Percentiles rank a stretch among this genome's conserved stretches.
Conservation (phyloP, 2,797 vertebrate genomes). For the Setipinna tenuifilis region DNA sequence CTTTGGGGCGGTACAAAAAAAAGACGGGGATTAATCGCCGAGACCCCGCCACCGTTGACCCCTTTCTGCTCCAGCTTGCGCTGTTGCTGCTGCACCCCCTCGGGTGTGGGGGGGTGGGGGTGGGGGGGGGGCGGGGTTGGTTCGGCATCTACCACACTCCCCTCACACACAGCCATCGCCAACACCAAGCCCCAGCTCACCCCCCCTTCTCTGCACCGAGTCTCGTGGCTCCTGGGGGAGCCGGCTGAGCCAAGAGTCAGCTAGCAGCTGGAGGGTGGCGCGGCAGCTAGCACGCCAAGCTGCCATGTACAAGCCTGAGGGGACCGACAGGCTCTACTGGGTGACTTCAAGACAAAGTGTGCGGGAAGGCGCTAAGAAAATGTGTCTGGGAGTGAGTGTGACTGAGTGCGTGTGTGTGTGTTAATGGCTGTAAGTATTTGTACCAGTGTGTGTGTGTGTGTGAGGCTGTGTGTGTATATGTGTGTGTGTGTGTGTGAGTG, state of each 20-base stretch:
- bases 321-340: background rate
- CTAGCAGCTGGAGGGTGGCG: slow-evolving; percentile 7
- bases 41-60: background rate
- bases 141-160: background rate
- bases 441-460: background rate
- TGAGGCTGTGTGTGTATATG: background rate
- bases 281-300: background rate
- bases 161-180: background rate
- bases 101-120: no score
- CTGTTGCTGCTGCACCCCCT: background rate
- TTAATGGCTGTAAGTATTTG: background rate
- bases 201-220: background rate
- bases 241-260: background rate
- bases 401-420: background rate
- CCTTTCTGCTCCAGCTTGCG: background rate
- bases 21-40: background rate
- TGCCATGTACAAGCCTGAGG: slow-evolving; percentile 13
- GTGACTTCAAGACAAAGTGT: background rate
- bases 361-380: background rate
- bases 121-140: no score
- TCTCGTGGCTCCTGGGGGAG: background rate
- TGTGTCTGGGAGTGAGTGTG: no score
- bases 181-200: no score
- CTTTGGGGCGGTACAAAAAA: background rate
- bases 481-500: background rate